phyloP scores from a whole-genome alignment of 2,888 invertebrate genomes.

The Orthosia cruda region DNA sequence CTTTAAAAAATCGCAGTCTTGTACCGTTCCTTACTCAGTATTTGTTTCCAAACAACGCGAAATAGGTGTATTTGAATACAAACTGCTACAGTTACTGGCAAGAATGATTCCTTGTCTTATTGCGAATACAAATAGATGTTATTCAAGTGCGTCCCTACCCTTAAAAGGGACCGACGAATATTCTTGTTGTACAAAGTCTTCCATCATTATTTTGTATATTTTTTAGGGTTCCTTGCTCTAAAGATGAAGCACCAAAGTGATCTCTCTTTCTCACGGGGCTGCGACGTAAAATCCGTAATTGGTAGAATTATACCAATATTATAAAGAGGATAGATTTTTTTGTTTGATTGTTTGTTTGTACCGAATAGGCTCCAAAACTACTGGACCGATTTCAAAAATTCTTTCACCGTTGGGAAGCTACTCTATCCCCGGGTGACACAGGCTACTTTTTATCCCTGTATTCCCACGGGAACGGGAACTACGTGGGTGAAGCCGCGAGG shows the following conservation, averaged over 20 bases:
- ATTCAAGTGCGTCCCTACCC: constrained; percentile 46
- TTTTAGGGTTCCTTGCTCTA: constrained; percentile 24
- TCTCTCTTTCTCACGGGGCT: neutral
- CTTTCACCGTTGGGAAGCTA: too few relatives aligned
- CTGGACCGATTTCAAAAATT: too few relatives aligned
- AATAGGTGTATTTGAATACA: constrained; percentile 64
- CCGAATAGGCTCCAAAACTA: too few relatives aligned
- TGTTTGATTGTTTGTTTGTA: too few relatives aligned
- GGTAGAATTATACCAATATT: too few relatives aligned
- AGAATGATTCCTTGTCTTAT: constrained; percentile 67
- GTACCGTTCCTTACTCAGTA: neutral
- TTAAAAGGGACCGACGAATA: constrained; percentile 36
- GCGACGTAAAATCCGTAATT: neutral
- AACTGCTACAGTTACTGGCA: constrained; percentile 47
- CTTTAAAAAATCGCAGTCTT: constrained; percentile 10
- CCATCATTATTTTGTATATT: constrained; percentile 54
- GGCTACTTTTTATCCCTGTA: too few relatives aligned
- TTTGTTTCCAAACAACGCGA: constrained; percentile 47
- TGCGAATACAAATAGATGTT: constrained; percentile 61
- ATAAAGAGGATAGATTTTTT: too few relatives aligned
- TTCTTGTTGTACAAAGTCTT: constrained; percentile 33
- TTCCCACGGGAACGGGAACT: too few relatives aligned
- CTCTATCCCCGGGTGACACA: too few relatives aligned
- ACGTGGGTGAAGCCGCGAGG: too few relatives aligned
- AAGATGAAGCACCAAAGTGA: neutral